Conservation (phyloP, 2,113 vertebrate species). For the Gorsachius goisagi region DNA sequence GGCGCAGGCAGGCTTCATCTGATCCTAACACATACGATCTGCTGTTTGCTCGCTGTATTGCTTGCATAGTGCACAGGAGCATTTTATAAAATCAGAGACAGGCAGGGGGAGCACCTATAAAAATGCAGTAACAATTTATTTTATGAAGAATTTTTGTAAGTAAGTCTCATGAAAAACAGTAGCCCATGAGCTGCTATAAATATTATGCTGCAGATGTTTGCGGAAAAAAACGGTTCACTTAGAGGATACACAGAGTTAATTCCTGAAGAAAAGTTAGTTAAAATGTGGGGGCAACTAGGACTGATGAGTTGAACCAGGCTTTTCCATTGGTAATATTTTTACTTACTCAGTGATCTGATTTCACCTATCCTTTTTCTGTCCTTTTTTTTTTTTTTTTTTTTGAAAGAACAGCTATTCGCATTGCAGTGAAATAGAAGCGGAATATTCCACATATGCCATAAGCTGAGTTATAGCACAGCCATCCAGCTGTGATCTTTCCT, state of each 20-base stretch:
- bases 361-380: background rate
- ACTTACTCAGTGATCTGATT: background rate
- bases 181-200: background rate
- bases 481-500: constrained; percentile 8
- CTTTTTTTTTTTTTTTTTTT: background rate
- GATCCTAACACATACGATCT: background rate
- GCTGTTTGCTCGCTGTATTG: background rate
- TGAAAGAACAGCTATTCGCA: background rate
- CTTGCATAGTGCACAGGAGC: background rate
- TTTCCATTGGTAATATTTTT: background rate
- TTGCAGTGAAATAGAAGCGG: background rate
- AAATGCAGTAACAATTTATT: background rate
- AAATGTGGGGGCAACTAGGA: background rate
- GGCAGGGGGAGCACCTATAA: background rate
- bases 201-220: background rate
- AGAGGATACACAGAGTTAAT: background rate
- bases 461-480: background rate
- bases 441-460: background rate
- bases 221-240: background rate
- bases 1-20: background rate
- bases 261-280: background rate
- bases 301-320: background rate
- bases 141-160: background rate
- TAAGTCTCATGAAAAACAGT: background rate
- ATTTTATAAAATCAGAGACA: background rate